These are phyloP conservation scores for Tragelaphus strepsiceros DNA, from an alignment of 2,113 vertebrate genomes.

Conservation along the genomic window DNA sequence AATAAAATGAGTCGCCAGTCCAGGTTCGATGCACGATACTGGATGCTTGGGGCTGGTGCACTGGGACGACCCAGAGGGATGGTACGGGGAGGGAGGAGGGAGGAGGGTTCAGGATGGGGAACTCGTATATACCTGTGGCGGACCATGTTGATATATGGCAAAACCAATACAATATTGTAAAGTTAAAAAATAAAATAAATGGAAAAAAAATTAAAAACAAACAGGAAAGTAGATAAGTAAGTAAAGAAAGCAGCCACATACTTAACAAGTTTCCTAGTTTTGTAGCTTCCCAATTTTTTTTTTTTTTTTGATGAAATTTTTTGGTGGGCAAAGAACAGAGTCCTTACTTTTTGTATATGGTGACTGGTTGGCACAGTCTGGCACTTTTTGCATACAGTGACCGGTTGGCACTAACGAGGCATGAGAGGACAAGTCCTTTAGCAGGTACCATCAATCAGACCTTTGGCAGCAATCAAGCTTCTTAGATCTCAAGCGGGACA, in stretches of 20 bases:
- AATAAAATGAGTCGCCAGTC: not conserved
- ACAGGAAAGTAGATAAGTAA: not conserved
- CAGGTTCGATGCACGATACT: too few relatives aligned
- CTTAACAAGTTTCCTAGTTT: not conserved
- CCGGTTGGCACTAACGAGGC: rapidly evolving
- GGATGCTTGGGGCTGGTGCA: too few relatives aligned
- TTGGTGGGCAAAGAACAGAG: not conserved
- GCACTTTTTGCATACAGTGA: not conserved
- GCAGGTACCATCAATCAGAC: rapidly evolving
- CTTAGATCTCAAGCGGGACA: not conserved
- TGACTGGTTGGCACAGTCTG: not conserved
- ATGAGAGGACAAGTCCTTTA: not conserved
- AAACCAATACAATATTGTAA: too few relatives aligned
- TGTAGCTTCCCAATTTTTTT: not conserved
- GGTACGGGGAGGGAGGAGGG: too few relatives aligned
- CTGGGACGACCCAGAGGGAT: too few relatives aligned
- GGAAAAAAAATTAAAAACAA: not conserved
- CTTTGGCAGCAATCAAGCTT: not conserved
- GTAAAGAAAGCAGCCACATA: not conserved
- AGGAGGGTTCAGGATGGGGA: too few relatives aligned
- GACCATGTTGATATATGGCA: too few relatives aligned
- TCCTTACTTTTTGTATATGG: not conserved
- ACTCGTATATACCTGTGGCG: too few relatives aligned
- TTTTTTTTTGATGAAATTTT: not conserved
- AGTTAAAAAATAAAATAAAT: too few relatives aligned